phyloP scores from a whole-genome alignment of 2,113 vertebrate species.

The Anoplopoma fimbria region DNA sequence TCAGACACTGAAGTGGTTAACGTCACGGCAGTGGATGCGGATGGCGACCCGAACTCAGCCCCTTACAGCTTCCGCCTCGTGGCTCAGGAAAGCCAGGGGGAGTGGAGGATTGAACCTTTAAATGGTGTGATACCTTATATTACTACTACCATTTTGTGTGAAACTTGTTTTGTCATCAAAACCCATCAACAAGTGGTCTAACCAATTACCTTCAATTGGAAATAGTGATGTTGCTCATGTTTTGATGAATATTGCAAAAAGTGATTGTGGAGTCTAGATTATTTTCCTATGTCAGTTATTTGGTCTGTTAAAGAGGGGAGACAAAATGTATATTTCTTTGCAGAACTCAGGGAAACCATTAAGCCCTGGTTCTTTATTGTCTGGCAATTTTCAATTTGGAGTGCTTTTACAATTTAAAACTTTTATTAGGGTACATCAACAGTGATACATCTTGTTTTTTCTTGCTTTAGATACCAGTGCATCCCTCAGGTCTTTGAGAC shows the following conservation, averaged over 20 bases:
- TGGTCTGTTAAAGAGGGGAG: background rate
- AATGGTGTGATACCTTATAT: constrained; percentile 80
- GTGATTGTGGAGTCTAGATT: no score
- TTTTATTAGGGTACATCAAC: no score
- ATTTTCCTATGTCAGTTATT: no score
- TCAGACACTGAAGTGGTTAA: constrained; percentile 63
- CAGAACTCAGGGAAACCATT: background rate
- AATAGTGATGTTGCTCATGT: background rate
- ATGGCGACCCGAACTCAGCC: constrained; percentile 60
- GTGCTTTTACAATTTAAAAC: background rate
- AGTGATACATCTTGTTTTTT: background rate
- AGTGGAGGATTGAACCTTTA: constrained; percentile 79
- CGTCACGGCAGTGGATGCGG: constrained; percentile 73
- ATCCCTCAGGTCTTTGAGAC: constrained; percentile 4
- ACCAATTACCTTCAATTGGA: background rate
- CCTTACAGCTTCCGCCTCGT: constrained; percentile 84
- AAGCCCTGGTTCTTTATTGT: background rate
- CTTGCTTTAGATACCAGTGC: constrained; percentile 33
- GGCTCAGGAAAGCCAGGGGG: constrained; percentile 55
- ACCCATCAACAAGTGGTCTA: background rate
- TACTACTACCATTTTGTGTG: background rate
- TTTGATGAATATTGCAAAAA: background rate
- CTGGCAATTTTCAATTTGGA: background rate
- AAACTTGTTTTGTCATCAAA: background rate
- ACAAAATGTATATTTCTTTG: background rate